These are phyloP conservation scores for Agrotis clavis DNA, from an alignment of 2,888 invertebrate species.

Conservation along the genomic window DNA sequence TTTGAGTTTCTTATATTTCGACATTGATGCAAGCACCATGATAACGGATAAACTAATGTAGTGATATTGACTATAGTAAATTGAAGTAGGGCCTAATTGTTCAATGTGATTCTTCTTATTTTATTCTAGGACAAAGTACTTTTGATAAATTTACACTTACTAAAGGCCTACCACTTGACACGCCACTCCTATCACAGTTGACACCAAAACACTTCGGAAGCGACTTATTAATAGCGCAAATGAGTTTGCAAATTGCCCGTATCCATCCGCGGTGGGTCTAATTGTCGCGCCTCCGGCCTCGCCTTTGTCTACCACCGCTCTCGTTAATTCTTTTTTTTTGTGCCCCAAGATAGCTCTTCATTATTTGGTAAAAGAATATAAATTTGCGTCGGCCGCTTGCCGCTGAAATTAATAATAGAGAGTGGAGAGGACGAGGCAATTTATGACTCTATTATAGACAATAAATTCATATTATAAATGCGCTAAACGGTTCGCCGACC, in stretches of 20 bases:
- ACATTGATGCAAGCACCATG: too few relatives aligned
- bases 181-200: constrained; percentile 58
- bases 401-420: constrained; percentile 82
- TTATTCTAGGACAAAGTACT: neutral
- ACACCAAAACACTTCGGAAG: constrained; percentile 62
- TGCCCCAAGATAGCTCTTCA: constrained; percentile 76
- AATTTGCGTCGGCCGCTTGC: constrained; percentile 70
- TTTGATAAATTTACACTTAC: neutral
- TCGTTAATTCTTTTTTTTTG: constrained; percentile 74
- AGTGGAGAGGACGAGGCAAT: constrained; percentile 71
- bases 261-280: constrained; percentile 70
- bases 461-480: constrained; percentile 81
- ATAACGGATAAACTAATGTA: too few relatives aligned
- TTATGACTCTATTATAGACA: constrained; percentile 81
- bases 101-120: too few relatives aligned
- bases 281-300: constrained; percentile 70
- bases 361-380: constrained; percentile 81
- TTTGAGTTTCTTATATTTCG: too few relatives aligned
- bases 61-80: too few relatives aligned
- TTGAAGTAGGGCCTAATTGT: too few relatives aligned
- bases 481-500: constrained; percentile 64
- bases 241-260: constrained; percentile 79
- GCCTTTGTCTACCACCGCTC: constrained; percentile 74
- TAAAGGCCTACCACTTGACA: neutral
- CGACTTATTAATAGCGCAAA: constrained; percentile 78